Percentiles rank a stretch among this genome's conserved stretches.
These are phyloP conservation scores for cattle (Bos taurus) DNA, from an alignment of 2,113 vertebrate genomes.

Conservation along the genomic window DNA sequence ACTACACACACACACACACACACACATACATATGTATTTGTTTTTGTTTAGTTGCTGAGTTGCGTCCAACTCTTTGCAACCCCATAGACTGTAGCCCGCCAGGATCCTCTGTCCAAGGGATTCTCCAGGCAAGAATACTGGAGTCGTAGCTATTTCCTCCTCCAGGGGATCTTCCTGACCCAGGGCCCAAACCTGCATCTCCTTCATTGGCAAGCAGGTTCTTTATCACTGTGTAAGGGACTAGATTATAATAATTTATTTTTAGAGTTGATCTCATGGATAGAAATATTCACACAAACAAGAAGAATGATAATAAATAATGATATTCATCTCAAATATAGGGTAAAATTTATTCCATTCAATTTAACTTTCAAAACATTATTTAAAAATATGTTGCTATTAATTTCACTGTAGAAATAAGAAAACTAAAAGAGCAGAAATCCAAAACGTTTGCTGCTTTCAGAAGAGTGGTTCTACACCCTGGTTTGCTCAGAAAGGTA, in stretches of 20 bases:
- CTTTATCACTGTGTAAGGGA: not conserved
- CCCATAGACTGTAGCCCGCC: rapidly evolving
- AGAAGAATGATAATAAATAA: not conserved
- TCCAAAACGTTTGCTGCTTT: not conserved
- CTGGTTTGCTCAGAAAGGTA: not conserved
- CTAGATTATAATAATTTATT: not conserved
- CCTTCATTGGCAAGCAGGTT: not conserved
- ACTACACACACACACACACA: not conserved
- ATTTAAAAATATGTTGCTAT: not conserved
- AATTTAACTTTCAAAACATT: not conserved
- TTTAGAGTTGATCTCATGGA: not conserved
- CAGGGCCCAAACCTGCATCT: not conserved
- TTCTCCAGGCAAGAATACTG: not conserved
- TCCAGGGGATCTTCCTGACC: not conserved
- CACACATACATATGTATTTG: not conserved
- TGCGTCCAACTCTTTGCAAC: rapidly evolving
- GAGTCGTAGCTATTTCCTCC: not conserved
- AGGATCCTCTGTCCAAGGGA: not conserved
- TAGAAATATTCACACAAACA: not conserved
- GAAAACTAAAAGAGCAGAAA: not conserved
- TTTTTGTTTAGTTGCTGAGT: not conserved
- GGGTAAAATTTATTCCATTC: not conserved
- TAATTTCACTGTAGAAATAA: not conserved
- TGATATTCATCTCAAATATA: not conserved
- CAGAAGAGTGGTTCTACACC: not conserved